Evolutionary conservation across 2,113 vertebrate species (phyloP), one percentile per base, ranked within the genome.

Genomic region (Parus major): DNA sequence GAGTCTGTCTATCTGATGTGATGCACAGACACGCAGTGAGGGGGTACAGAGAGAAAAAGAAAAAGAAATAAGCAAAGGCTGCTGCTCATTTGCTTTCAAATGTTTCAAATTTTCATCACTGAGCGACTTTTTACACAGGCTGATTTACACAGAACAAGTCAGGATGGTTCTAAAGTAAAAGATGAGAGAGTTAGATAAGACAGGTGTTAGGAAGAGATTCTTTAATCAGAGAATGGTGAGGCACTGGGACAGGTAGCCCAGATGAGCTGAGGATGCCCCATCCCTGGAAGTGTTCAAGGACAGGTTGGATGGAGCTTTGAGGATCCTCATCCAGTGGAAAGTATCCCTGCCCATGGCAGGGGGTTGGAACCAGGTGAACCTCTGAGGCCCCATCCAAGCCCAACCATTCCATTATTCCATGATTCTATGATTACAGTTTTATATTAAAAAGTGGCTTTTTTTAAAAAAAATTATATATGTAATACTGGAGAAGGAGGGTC

Each of bases 11-110:
- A 0, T 22, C 22, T 35, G 13, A 23, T 25, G 10, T 11, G 47
- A 35, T 20, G 16, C 5, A 22, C 0, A 0, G 12, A 8, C 14
- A 13, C 2, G 1, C 21, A 60, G 1, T 1, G 4, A 57, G 42
- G 2, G 52, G 23, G 8, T 24, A 15, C 35, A 59, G 33, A 73
- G 8, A 36, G 10, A 69, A 68, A 75, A 56, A 14, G 12, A 3
- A n/a, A 53, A 75, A 81, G 22, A 28, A 15, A 71, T 83, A 72
- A 27, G 5, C 4, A 55, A 44, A 64, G 8, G 8, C 16, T 79
- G 23, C 15, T 72, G 68, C 46, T 50, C 7, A 41, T 72, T 79
- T 56, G 8, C 72, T 88, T 83, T 86, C 36, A 39, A 36, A 21
- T 46, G 3, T 60, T 91, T 68, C 47, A 55, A 49, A 49, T 76